phyloP scores from a whole-genome alignment of 1,140 invertebrate genomes.

The Stegodyphus mimosarum region DNA sequence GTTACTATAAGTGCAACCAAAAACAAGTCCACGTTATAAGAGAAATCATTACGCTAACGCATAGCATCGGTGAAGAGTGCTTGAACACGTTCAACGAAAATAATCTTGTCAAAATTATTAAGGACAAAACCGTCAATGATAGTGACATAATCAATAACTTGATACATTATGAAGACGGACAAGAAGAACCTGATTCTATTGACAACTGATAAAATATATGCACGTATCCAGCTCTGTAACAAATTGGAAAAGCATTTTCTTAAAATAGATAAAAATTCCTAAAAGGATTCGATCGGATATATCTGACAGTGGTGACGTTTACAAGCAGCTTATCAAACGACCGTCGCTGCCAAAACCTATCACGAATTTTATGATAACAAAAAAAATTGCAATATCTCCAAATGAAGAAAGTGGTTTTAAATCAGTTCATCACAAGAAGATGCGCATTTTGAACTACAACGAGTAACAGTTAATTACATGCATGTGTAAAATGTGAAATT shows the following conservation, averaged over 20 bases:
- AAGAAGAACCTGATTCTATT: not conserved
- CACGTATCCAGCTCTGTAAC: not conserved
- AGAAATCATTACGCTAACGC: not conserved
- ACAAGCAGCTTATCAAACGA: too few species aligned
- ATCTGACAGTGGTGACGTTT: not conserved
- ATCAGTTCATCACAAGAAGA: too few species aligned
- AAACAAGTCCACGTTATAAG: not conserved
- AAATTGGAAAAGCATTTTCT: conserved; percentile 14
- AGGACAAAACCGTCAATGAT: not conserved
- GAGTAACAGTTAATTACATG: too few species aligned
- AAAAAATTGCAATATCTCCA: too few species aligned
- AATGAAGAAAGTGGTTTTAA: too few species aligned
- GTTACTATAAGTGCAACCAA: not conserved
- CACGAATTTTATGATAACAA: too few species aligned
- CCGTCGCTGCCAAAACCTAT: too few species aligned
- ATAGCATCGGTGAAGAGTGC: not conserved
- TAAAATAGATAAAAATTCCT: conserved; percentile 14
- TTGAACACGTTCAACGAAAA: not conserved
- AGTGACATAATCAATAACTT: not conserved
- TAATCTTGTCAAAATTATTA: not conserved
- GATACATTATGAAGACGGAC: not conserved
- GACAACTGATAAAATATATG: not conserved
- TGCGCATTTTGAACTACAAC: too few species aligned
- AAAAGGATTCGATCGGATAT: not conserved
- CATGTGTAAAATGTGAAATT: too few species aligned